These are phyloP conservation scores for Osmerus eperlanus DNA, from an alignment of 2,113 vertebrate species.

Conservation along the genomic window DNA sequence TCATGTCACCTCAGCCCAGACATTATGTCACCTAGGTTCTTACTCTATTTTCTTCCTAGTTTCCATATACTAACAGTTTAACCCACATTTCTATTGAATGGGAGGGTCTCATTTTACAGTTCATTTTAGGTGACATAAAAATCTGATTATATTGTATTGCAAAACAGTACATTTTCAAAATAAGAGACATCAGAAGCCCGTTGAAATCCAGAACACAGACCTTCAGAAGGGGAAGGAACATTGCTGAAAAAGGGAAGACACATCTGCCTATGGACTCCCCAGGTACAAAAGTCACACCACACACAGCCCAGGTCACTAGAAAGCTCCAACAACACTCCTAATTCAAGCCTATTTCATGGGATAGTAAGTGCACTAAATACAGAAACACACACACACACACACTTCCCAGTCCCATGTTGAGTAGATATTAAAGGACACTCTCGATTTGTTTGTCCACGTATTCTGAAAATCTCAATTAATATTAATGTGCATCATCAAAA, in stretches of 20 bases:
- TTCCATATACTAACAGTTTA: background rate
- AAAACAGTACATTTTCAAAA: slow-evolving; percentile 32
- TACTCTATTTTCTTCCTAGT: too few relatives aligned
- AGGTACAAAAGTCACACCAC: slow-evolving; percentile 75
- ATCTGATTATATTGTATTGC: slow-evolving; percentile 5
- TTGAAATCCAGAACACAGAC: slow-evolving; percentile 19
- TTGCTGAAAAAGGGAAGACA: slow-evolving; percentile 67
- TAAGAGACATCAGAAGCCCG: slow-evolving; percentile 42
- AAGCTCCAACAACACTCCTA: slow-evolving; percentile 75
- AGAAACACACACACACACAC: slow-evolving; percentile 57
- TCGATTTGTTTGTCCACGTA: slow-evolving; percentile 60
- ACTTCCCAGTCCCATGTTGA: slow-evolving; percentile 58
- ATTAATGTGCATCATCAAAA: slow-evolving; percentile 57
- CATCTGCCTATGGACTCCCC: slow-evolving; percentile 64
- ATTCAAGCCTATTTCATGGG: slow-evolving; percentile 78
- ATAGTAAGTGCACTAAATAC: slow-evolving; percentile 77
- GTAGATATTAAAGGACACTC: slow-evolving; percentile 61
- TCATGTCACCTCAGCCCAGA: slow-evolving; percentile 62
- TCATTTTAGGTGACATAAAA: slow-evolving; percentile 50
- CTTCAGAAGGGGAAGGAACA: slow-evolving; percentile 47
- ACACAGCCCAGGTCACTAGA: slow-evolving; percentile 74
- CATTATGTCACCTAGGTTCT: slow-evolving; percentile 7
- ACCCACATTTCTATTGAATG: slow-evolving; percentile 2
- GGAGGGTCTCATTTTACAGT: slow-evolving; percentile 49
- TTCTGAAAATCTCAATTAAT: slow-evolving; percentile 57